Evolutionary conservation across 2,888 invertebrate species (phyloP).

Genomic region (Microdon myrmicae): DNA sequence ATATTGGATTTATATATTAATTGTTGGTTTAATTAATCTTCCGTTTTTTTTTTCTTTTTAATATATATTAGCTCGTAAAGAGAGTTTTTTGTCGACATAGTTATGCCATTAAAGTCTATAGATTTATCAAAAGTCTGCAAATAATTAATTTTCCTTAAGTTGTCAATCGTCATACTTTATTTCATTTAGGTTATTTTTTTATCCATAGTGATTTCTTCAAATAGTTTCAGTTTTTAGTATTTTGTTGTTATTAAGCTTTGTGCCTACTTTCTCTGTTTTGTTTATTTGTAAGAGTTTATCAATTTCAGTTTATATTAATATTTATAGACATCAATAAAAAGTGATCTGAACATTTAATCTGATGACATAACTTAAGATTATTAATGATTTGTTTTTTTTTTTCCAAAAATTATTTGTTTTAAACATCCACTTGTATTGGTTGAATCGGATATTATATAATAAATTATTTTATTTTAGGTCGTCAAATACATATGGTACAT

Average conservation of each 20-base stretch:
- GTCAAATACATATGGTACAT: too few relatives aligned
- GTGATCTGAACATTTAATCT: slow-evolving; percentile 30
- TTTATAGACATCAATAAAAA: slow-evolving; percentile 31
- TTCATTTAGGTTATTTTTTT: slow-evolving; percentile 1
- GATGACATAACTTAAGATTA: slow-evolving; percentile 15
- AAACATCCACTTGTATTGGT: background rate
- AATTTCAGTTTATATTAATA: slow-evolving; percentile 20
- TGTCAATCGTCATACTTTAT: background rate
- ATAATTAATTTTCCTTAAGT: too few relatives aligned
- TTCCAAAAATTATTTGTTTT: background rate
- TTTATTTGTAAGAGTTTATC: too few relatives aligned
- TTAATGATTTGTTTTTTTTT: background rate
- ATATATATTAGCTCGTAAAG: slow-evolving; percentile 17
- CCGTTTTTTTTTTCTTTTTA: slow-evolving; percentile 34
- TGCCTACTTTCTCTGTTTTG: too few relatives aligned
- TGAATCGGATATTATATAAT: too few relatives aligned
- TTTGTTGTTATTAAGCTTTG: slow-evolving; percentile 20
- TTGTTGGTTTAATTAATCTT: slow-evolving; percentile 41
- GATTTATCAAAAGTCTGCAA: too few relatives aligned
- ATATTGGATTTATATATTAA: slow-evolving; percentile 16
- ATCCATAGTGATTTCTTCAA: slow-evolving; percentile 35
- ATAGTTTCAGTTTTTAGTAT: slow-evolving; percentile 16
- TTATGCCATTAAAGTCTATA: too few relatives aligned
- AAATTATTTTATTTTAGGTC: too few relatives aligned
- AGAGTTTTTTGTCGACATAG: slow-evolving; percentile 7